phyloP scores from a whole-genome alignment of 2,113 vertebrate species.

The Halichoerus grypus region DNA sequence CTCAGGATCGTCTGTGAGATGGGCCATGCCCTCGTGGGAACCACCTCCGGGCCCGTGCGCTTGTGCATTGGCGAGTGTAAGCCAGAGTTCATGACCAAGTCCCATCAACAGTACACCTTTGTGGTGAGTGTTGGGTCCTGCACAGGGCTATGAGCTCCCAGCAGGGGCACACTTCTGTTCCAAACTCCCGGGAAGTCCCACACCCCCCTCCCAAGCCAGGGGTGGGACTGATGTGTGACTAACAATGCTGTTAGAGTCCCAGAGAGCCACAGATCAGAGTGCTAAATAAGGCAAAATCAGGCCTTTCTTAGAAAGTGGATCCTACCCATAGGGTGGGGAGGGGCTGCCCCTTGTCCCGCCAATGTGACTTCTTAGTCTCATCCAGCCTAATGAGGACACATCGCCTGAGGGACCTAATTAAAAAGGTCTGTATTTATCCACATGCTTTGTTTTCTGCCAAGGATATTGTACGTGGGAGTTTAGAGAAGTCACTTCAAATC shows the following conservation, averaged over 20 bases:
- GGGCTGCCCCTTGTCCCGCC: background rate
- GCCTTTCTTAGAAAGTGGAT: slow-evolving; percentile 46
- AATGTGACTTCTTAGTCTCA: background rate
- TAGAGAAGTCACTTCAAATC: slow-evolving; percentile 7
- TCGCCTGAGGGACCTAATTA: slow-evolving; percentile 45
- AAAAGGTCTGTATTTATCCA: background rate
- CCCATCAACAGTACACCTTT: slow-evolving; percentile 94
- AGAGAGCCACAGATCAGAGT: background rate
- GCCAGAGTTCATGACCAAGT: slow-evolving; percentile 95
- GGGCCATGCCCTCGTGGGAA: slow-evolving; percentile 90
- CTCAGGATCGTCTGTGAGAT: slow-evolving; percentile 98
- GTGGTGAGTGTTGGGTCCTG: slow-evolving; percentile 90
- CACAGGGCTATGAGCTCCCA: rapidly evolving
- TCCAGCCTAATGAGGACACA: background rate
- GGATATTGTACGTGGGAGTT: background rate
- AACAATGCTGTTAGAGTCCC: background rate
- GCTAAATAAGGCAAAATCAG: background rate
- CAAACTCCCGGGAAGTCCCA: background rate
- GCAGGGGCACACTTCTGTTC: background rate
- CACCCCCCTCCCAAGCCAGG: background rate
- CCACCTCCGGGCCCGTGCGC: slow-evolving; percentile 92
- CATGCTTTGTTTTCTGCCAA: slow-evolving; percentile 52
- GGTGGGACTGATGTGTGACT: background rate
- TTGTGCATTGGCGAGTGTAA: slow-evolving; percentile 97
- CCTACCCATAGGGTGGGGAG: background rate